Conservation (phyloP, 2,797 vertebrate species). For the Gephyroberyx darwinii region DNA sequence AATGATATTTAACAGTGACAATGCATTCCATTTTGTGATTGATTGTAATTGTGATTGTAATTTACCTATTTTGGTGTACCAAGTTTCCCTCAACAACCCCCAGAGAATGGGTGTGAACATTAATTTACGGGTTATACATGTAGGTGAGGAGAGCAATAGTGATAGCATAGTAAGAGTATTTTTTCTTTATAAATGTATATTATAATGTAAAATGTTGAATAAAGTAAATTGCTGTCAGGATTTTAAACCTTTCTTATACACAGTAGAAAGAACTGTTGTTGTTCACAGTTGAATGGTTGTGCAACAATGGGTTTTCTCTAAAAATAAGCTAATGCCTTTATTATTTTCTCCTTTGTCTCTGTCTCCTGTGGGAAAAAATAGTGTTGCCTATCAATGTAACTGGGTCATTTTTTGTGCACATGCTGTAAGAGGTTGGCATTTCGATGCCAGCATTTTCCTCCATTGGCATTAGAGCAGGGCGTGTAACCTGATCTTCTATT, state of each 20-base stretch:
- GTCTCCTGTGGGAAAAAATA: constrained; percentile 17
- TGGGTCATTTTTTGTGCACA: constrained; percentile 45
- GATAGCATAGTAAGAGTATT: too few relatives aligned
- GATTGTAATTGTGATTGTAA: too few relatives aligned
- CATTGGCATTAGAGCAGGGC: constrained; percentile 36
- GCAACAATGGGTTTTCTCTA: constrained; percentile 2
- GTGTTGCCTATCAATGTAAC: constrained; percentile 41
- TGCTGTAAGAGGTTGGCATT: constrained; percentile 53
- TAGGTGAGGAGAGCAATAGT: too few relatives aligned
- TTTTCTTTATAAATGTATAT: not conserved
- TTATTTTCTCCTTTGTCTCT: constrained; percentile 13
- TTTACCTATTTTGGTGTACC: too few relatives aligned
- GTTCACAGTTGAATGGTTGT: not conserved
- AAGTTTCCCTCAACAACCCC: too few relatives aligned
- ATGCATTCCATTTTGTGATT: too few relatives aligned
- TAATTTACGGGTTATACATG: too few relatives aligned
- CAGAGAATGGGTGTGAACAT: too few relatives aligned
- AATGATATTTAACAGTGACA: too few relatives aligned
- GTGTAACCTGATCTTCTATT: constrained; percentile 65
- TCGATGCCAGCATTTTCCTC: constrained; percentile 32
- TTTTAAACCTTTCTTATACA: too few relatives aligned
- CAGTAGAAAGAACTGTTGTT: not conserved
- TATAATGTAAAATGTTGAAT: not conserved
- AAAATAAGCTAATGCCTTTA: not conserved
- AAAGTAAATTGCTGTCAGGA: not conserved